phyloP scores from a whole-genome alignment of 2,888 invertebrate species.

The Diplazon laetatorius region DNA sequence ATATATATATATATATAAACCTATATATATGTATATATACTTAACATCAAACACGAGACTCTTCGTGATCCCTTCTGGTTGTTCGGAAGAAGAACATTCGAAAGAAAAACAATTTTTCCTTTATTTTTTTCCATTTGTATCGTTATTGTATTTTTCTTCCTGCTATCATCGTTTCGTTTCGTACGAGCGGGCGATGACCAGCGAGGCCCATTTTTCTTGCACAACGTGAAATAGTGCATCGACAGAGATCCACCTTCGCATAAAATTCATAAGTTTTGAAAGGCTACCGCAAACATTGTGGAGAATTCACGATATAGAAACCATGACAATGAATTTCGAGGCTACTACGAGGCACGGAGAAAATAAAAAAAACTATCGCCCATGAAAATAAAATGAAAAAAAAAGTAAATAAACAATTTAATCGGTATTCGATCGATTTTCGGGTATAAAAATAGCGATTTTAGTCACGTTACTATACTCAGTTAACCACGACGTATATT shows the following conservation, averaged over 20 bases:
- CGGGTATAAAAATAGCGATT: too few species aligned
- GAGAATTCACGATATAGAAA: too few species aligned
- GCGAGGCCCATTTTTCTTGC: slow-evolving; percentile 27
- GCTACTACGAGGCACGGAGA: slow-evolving; percentile 38
- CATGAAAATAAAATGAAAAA: too few species aligned
- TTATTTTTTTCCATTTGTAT: slow-evolving; percentile 42
- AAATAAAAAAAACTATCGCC: slow-evolving; percentile 42
- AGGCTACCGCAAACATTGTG: slow-evolving; percentile 52
- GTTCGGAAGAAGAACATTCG: too few species aligned
- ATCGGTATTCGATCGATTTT: too few species aligned
- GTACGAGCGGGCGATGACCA: slow-evolving; percentile 25
- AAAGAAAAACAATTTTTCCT: too few species aligned
- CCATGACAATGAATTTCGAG: too few species aligned
- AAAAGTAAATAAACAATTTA: too few species aligned
- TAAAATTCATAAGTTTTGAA: slow-evolving; percentile 44
- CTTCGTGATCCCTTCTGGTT: slow-evolving; percentile 18
- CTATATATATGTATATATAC: slow-evolving; percentile 19
- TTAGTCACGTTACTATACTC: too few species aligned
- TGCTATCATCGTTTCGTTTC: slow-evolving; percentile 31
- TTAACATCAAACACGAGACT: slow-evolving; percentile 35
- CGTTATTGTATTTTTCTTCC: background rate
- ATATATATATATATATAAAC: too few species aligned
- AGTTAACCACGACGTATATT: too few species aligned
- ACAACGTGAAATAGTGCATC: slow-evolving; percentile 33
- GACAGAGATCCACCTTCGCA: slow-evolving; percentile 21